Conservation (phyloP, 35 echinoderm and acorn worm genomes). For the Heliocidaris tuberculata region DNA sequence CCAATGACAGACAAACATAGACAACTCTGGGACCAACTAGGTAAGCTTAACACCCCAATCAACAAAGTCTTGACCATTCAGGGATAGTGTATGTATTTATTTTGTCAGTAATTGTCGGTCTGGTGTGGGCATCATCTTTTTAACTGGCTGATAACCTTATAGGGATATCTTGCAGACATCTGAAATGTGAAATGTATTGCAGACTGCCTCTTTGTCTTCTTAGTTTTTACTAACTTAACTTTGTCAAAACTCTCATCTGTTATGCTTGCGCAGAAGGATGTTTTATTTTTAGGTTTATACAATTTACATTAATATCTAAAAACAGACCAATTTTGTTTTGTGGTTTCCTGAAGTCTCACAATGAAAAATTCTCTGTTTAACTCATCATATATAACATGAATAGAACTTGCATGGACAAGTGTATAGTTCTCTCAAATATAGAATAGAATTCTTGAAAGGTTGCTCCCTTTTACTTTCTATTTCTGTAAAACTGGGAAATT, state of each 20-base stretch:
- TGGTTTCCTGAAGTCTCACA: no score
- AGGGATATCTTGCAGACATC: neutral
- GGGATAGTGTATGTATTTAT: neutral
- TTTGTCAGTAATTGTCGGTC: neutral
- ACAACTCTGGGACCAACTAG: constrained; percentile 99
- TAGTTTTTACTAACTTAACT: no score
- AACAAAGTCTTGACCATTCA: neutral
- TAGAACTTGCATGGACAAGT: no score
- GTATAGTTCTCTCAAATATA: neutral
- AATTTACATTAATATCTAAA: neutral
- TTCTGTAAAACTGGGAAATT: neutral
- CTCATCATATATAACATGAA: no score
- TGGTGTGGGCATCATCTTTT: neutral
- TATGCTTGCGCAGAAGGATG: neutral
- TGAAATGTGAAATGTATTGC: neutral
- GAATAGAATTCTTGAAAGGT: neutral
- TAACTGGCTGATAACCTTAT: neutral
- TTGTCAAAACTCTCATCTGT: neutral
- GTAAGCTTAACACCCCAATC: constrained; percentile 45
- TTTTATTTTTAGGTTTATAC: neutral
- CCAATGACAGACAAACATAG: constrained; percentile 98
- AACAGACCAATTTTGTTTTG: no score
- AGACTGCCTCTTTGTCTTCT: no score
- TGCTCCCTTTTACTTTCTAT: neutral
- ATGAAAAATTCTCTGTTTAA: no score